Base-by-base conservation (phyloP, 1,140 invertebrate genomes). In the Aphaenogaster floridana region DNA sequence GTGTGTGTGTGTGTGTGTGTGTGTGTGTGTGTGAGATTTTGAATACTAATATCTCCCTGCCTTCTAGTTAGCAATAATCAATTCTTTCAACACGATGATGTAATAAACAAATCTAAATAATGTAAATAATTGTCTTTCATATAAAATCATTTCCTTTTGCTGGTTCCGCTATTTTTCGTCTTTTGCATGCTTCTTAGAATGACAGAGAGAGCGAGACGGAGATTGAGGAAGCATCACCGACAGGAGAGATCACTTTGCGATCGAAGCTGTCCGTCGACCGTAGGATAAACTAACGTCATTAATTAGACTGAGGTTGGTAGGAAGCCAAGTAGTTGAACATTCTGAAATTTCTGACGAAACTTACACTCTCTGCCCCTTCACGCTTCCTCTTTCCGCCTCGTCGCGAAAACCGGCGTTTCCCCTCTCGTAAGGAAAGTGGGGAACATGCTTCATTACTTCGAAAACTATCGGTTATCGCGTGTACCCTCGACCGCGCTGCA, bases 381-480 rank as follows among this genome's bases (percentile, higher is more conserved):
- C 42, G n/a, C 21, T 69, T 0, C 11, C 42, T 15, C 64, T 39
- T 28, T 21, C 15, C 48, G 2, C 36, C 5, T 36, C n/a, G 39
- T 11, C 21, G 42, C 8, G 7, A 42, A 48, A 69, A 69, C 45
- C 21, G 39, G n/a, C 64, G 13, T 69, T 34, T 34, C 66, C 42
- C 21, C 39, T 54, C 77, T 59, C 63, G 28, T 9, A 42, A 34
- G 21, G 76, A 89, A 89, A 88, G 69, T 69, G 63, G 83, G 74
- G 69, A 84, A 34, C 79, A 84, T 85, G 89, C 59, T 84, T 90
- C 85, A 88, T 90, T 89, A 87, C 85, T 68, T 80, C 59, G 78
- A 90, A 78, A 90, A 90, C 89, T 90, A 90, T 90, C 85, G 80
- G 88, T 89, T 89, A 90, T 90, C 89, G 59, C 45, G 78, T 61